Percentiles rank a stretch among this genome's conserved stretches.
These are phyloP conservation scores for Drosophila willistoni DNA, from an alignment of 1,140 invertebrate genomes.

Conservation along the genomic window DNA sequence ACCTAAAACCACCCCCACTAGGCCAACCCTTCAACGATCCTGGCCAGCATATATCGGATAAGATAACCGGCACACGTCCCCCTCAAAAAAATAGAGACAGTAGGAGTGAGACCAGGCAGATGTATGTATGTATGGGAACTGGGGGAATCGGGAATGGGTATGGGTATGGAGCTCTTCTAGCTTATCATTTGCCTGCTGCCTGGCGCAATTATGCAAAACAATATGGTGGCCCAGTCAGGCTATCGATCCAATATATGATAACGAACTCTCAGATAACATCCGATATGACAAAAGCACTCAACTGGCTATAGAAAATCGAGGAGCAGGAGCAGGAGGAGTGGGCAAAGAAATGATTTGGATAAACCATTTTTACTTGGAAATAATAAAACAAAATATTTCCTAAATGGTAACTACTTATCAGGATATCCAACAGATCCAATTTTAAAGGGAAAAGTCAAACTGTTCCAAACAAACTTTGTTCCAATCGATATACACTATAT, in stretches of 20 bases:
- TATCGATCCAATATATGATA: conserved; percentile 64
- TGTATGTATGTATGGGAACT: not conserved
- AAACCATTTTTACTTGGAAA: conserved; percentile 2
- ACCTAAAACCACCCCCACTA: conserved; percentile 15
- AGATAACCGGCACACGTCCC: conserved; percentile 50
- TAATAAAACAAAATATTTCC: not conserved
- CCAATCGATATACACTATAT: too few relatives aligned
- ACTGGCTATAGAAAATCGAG: not conserved
- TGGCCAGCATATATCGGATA: conserved; percentile 72
- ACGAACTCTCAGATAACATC: conserved; percentile 30
- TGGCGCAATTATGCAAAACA: conserved; percentile 73
- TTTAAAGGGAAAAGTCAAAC: too few relatives aligned
- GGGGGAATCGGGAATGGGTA: conserved; percentile 18
- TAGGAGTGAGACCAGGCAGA: conserved; percentile 19
- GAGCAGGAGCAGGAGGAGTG: not conserved
- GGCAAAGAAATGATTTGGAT: not conserved
- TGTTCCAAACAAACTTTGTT: too few relatives aligned
- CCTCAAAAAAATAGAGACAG: conserved; percentile 24
- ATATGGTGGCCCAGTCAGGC: conserved; percentile 59
- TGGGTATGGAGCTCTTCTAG: conserved; percentile 1
- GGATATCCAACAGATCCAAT: too few relatives aligned
- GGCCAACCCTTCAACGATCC: conserved; percentile 38
- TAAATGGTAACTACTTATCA: not conserved
- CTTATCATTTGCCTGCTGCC: conserved; percentile 50
- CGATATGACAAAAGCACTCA: conserved; percentile 21